These are phyloP conservation scores for Nansenia antarctica DNA, from an alignment of 2,113 vertebrate genomes.

Conservation along the genomic window DNA sequence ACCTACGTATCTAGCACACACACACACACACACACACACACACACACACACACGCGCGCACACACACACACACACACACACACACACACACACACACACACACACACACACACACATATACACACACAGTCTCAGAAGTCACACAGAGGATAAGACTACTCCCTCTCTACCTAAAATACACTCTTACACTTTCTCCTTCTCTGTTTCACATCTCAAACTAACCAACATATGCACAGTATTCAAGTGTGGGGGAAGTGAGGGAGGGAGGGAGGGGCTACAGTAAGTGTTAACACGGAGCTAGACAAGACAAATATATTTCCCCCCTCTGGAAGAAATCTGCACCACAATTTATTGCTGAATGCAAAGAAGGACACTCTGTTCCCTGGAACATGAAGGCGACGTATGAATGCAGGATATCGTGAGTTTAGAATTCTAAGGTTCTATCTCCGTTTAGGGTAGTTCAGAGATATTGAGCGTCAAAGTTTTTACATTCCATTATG, in stretches of 20 bases:
- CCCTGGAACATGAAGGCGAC: neutral
- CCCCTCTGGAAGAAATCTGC: slow-evolving; percentile 48
- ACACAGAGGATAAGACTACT: slow-evolving; percentile 31
- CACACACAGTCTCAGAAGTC: slow-evolving; percentile 46
- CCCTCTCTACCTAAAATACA: slow-evolving; percentile 40
- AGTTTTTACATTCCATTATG: too few relatives aligned
- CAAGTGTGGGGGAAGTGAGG: slow-evolving; percentile 29
- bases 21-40: too few relatives aligned
- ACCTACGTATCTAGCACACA: too few relatives aligned
- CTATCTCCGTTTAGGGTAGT: too few relatives aligned
- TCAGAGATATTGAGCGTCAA: too few relatives aligned
- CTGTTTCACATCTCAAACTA: slow-evolving; percentile 43
- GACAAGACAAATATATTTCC: slow-evolving; percentile 53
- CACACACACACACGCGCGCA: too few relatives aligned
- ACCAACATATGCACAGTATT: slow-evolving; percentile 64
- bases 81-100: too few relatives aligned
- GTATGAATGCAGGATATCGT: neutral
- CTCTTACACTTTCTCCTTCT: slow-evolving; percentile 13
- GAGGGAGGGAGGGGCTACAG: neutral
- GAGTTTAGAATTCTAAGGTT: too few relatives aligned
- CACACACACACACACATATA: too few relatives aligned
- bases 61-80: too few relatives aligned
- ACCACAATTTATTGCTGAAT: neutral
- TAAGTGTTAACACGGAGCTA: slow-evolving; percentile 40
- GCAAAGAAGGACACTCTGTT: slow-evolving; percentile 1